Base-by-base conservation (phyloP, 1,140 invertebrate species). In the Microplitis demolitor region DNA sequence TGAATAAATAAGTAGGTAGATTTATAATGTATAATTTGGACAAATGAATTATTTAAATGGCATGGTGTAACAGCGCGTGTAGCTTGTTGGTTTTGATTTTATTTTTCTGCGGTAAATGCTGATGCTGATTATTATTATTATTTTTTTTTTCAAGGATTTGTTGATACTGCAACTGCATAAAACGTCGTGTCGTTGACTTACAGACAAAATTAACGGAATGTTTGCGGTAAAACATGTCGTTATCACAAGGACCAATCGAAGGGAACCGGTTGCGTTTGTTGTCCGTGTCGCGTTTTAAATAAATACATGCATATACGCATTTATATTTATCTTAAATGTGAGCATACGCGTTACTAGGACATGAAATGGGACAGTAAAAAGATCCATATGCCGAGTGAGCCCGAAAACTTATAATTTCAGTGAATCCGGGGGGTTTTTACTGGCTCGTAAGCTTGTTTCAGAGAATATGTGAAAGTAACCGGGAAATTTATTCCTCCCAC, bases 201-300 rank as follows among this genome's bases (percentile, higher is more conserved):
- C 66, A 8, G 54, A 56, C 62, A 61, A 74, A 70, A 70, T 74
- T 74, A 74, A 74, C 73, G 62, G 64, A 74, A 63, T 71, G 64
- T 74, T 66, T 56, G 62, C 67, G 68, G 51, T 63, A 66, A 74
- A 70, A 71, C 68, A 66, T 74, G 73, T 71, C 67, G 66, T 71
- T 69, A 69, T 71, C 73, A 68, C 39, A 14, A 58, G 73, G 61
- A 62, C 58, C 53, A 71, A 75, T 68, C 60, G 69, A 60, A 63
- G 16, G 69, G 37, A 74, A 70, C 73, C 73, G 73, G 73, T 74
- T 74, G 13, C 11, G 39, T 11, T 45, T 45, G 39, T 45, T 34
- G 16, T 34, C 31, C 37, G 14, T 64, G 62, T 34, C 14, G 51
- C 24, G 4, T 66, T 53, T n/a, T 33, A 45, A 39, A 14, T 71